Evolutionary conservation across 2,888 invertebrate species (phyloP), one percentile per base, ranked within the genome.

Genomic region (Abrostola triplasia): DNA sequence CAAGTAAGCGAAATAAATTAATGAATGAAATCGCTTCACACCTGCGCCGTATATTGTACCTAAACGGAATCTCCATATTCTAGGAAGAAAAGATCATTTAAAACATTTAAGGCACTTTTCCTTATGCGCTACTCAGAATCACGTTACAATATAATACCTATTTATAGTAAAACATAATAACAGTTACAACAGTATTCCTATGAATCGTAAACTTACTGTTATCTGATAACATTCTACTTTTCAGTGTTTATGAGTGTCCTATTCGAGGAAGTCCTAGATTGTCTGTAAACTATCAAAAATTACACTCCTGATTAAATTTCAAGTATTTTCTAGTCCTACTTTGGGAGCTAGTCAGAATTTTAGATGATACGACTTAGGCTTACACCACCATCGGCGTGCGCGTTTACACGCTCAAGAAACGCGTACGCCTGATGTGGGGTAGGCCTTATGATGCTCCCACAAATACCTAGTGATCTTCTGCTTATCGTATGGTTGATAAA

Each of bases 201-300:
- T 13, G 69, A 69, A 73, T 64, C 55, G 48, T 36, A 69, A 63
- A 62, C 58, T 58, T 61, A 55, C 1, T 42, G 7, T 67, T 68
- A 77, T 75, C 77, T 49, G 73, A 77, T 75, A 59, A 57, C 59
- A 40, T 13, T 36, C 8, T 12, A 36, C 10, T 76, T 74, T 76
- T 57, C 47, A 75, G 59, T 61, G 60, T 37, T 44, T 42, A 38
- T 56, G 47, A 57, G 7, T 52, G 42, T 53, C 24, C 62, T 64
- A 54, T 52, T 42, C 55, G 37, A 50, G 67, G 77, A 73, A 72
- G 53, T 64, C 47, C 35, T 41, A 40, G 37, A 57, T 59, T 44
- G 35, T 57, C 52, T 60, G 51, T 13, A 9, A 36, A 64, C 12
- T 35, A 36, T 61, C 57, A 24, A 60, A 13, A 11, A 11, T 63